Conservation (phyloP, 2,888 invertebrate genomes). For the Euphydryas editha region DNA sequence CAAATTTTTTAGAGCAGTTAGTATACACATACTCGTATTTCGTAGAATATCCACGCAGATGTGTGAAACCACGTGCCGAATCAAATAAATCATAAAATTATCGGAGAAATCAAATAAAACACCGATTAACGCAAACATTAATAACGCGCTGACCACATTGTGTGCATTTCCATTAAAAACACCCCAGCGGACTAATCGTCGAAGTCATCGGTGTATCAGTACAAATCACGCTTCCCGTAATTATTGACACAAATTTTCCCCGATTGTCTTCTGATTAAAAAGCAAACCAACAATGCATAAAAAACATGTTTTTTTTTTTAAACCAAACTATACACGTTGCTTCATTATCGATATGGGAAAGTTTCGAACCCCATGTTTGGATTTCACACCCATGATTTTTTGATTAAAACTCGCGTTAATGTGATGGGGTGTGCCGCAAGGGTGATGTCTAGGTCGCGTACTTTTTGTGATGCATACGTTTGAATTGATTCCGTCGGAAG, state of each 20-base stretch:
- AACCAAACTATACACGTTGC: slow-evolving; percentile 62
- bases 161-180: slow-evolving; percentile 33
- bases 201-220: slow-evolving; percentile 58
- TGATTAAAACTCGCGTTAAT: slow-evolving; percentile 77
- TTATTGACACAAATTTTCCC: slow-evolving; percentile 70
- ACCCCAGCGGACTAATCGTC: slow-evolving; percentile 60
- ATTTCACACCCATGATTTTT: slow-evolving; percentile 79
- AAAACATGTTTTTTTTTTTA: slow-evolving; percentile 63
- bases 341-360: slow-evolving; percentile 83
- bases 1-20: too few relatives aligned
- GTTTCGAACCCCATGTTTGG: slow-evolving; percentile 73
- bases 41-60: neutral
- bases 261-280: slow-evolving; percentile 71
- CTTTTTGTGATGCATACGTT: slow-evolving; percentile 47
- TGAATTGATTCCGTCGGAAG: slow-evolving; percentile 29
- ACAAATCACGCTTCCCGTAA: slow-evolving; percentile 58
- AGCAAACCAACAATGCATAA: slow-evolving; percentile 61
- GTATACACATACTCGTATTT: too few relatives aligned
- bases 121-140: slow-evolving; percentile 15
- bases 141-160: slow-evolving; percentile 3
- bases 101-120: slow-evolving; percentile 22
- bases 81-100: slow-evolving; percentile 9
- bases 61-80: neutral
- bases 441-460: slow-evolving; percentile 68
- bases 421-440: slow-evolving; percentile 71